These are phyloP conservation scores for Mohoua ochrocephala DNA, from an alignment of 2,113 vertebrate genomes.

Conservation along the genomic window DNA sequence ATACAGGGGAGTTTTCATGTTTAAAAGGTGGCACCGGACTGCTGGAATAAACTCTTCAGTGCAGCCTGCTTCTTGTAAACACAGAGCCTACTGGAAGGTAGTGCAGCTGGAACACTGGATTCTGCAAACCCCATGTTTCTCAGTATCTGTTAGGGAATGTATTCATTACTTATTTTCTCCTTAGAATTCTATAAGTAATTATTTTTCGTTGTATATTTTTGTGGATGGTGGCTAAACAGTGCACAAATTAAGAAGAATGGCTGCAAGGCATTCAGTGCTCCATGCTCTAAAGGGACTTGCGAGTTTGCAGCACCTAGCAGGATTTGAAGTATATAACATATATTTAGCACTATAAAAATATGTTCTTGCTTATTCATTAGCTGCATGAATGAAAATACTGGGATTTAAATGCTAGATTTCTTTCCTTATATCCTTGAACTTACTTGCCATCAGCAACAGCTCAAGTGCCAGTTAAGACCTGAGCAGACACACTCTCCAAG, in stretches of 20 bases:
- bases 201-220: not conserved
- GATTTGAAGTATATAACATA: not conserved
- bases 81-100: not conserved
- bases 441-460: not conserved
- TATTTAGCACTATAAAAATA: not conserved
- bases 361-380: not conserved
- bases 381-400: not conserved
- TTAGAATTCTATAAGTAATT: not conserved
- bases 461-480: conserved; percentile 3
- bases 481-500: not conserved
- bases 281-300: not conserved
- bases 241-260: not conserved
- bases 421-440: conserved; percentile 29
- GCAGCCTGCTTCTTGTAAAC: not conserved
- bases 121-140: not conserved
- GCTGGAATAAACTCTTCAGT: not conserved
- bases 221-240: not conserved
- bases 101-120: not conserved
- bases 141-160: not conserved
- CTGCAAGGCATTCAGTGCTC: not conserved
- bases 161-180: not conserved
- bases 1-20: not conserved
- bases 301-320: not conserved
- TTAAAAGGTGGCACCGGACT: not conserved
- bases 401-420: not conserved